Evolutionary conservation across 1,140 invertebrate genomes (phyloP), one percentile per base, ranked within the genome.

Genomic region (Wiebesia pumilae): DNA sequence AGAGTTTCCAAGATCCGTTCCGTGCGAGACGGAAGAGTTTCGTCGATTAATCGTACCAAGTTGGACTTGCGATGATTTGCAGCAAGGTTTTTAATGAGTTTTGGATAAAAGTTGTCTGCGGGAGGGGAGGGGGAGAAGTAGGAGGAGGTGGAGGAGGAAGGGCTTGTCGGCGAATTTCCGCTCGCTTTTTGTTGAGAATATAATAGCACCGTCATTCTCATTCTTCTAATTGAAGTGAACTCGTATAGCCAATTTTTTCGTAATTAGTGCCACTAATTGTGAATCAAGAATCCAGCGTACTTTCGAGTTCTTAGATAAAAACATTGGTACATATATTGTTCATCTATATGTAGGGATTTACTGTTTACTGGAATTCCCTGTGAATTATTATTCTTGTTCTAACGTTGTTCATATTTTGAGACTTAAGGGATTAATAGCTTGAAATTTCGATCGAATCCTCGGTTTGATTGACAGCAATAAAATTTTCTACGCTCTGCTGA

Each of bases 71-170:
- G 71, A 75, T 75, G 71, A 43, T 75, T 75, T 21, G 38, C 35
- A 75, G 71, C 33, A 27, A 35, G 30, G 33, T 78, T 78, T 54
- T 78, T 78, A 78, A 78, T 78, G 47, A 78, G 77, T 78, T 78
- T 35, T 24, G 40, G 71, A 75, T 75, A 75, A 75, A 75, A 75
- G 33, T 75, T 75, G 71, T 38, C 9, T 38, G 40, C n/a, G n/a
- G n/a, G n/a, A n/a, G n/a, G n/a, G n/a, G n/a, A n/a, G n/a, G n/a
- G n/a, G n/a, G n/a, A n/a, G n/a, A n/a, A n/a, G n/a, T n/a, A n/a
- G n/a, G n/a, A n/a, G n/a, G 35, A 7, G 10, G 33, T 19, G 69
- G 16, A 27, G 71, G 24, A n/a, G 0, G 24, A 12, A 10, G 3
- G 38, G 24, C 38, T 75, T 14, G 71, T 40, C 71, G 43, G 71